Evolutionary conservation across 1,140 invertebrate genomes (phyloP).

Genomic region (Pachyrhynchus sulphureomaculatus): DNA sequence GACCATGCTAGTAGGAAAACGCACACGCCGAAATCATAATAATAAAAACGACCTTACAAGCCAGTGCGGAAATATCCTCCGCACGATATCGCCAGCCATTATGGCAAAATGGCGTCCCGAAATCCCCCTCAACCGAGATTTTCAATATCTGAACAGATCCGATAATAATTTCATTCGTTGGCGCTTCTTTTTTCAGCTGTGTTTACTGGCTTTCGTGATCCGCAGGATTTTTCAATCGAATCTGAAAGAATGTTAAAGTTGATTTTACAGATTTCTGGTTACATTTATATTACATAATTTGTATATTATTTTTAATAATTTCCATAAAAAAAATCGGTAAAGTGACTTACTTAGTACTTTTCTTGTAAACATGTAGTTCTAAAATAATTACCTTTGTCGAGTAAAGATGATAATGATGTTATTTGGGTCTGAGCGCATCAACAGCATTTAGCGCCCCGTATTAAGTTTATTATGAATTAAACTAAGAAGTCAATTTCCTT

Average conservation of each 20-base stretch:
- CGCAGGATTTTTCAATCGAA: slow-evolving; percentile 21
- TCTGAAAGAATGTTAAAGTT: not conserved
- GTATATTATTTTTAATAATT: not conserved
- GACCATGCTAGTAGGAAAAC: not conserved
- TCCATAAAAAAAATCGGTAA: too few species aligned
- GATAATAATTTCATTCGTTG: slow-evolving; percentile 29
- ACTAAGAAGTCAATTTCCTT: too few species aligned
- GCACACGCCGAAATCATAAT: slow-evolving; percentile 20
- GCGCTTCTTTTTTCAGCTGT: slow-evolving; percentile 16
- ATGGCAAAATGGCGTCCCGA: slow-evolving; percentile 27
- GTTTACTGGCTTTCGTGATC: slow-evolving; percentile 10
- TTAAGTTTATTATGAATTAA: too few species aligned
- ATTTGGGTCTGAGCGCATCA: too few species aligned
- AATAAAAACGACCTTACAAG: slow-evolving; percentile 20
- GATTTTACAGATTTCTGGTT: not conserved
- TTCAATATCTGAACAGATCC: slow-evolving; percentile 31
- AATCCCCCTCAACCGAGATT: slow-evolving; percentile 21
- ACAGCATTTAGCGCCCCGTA: too few species aligned
- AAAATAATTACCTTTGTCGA: too few species aligned
- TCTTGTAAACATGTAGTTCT: too few species aligned
- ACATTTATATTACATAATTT: slow-evolving; percentile 15
- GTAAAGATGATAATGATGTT: too few species aligned
- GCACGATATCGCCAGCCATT: slow-evolving; percentile 23
- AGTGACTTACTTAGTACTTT: too few species aligned
- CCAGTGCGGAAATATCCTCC: slow-evolving; percentile 19